Evolutionary conservation across 2,113 vertebrate genomes (phyloP), one percentile per base, ranked within the genome.

Genomic region (Oncorhynchus clarkii): DNA sequence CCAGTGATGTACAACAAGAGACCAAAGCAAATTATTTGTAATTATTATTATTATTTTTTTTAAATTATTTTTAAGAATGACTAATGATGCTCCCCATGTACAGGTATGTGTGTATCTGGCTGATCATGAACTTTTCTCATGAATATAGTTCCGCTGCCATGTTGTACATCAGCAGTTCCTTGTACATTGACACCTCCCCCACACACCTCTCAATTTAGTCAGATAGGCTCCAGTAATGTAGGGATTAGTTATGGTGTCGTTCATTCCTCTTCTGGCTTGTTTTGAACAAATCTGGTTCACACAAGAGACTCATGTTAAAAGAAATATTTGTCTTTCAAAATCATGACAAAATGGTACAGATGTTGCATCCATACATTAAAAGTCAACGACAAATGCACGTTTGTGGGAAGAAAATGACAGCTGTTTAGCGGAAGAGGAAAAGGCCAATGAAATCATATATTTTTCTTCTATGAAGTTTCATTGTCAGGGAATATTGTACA

Each of bases 301-400:
- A 11, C 67, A 83, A 62, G 87, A 89, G 89, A 88, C 90, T 89
- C 88, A 89, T 89, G 86, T 54, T 22, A 9, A 62, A 77, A 75
- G 18, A 67, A 57, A 76, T 65, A 74, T 62, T 71, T 45, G 49
- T 16, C 73, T 24, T n/a, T 51, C 9, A 78, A 81, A 80, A 76
- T 57, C 72, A 65, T 78, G 60, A 77, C 49, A 86, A 27, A 76
- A 69, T 80, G 77, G 68, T 83, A 67, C 72, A 45, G 39, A 45
- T 11, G 39, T 45, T 45, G 39, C 39, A 80, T 79, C 39, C 80
- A 82, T 84, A 77, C 79, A 82, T 78, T 65, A 62, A 64, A 80
- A 70, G 71, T 74, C 39, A 71, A 84, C 83, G 57, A 81, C 65
- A 67, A 60, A 60, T 70, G 49, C 39, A 71, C 62, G 57, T 70